Evolutionary conservation across 2,797 vertebrate genomes (phyloP).

Genomic region (Poecilia velifera): DNA sequence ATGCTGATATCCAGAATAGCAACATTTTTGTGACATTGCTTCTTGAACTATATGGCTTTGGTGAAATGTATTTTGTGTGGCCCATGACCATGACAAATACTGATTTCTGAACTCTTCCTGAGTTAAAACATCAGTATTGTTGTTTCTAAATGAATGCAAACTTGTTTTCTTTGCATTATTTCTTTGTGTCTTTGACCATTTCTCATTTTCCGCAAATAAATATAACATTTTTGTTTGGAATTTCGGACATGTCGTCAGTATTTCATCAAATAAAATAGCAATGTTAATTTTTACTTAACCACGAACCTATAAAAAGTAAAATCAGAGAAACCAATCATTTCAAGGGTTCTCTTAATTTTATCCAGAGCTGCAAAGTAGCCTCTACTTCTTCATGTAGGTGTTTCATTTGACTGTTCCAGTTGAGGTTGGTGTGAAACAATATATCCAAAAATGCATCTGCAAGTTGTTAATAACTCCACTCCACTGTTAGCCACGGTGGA

Average conservation of each 20-base stretch:
- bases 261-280: no score
- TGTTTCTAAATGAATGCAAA: no score
- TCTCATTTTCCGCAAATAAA: no score
- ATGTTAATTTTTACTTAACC: no score
- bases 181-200: no score
- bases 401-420: neutral
- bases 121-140: no score
- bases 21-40: neutral
- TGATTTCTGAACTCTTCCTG: no score
- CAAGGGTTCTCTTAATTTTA: neutral
- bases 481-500: neutral
- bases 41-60: neutral
- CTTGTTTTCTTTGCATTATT: no score
- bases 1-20: neutral
- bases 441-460: neutral
- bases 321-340: no score
- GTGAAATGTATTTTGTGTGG: neutral
- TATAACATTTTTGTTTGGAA: no score
- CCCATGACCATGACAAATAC: neutral
- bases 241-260: no score
- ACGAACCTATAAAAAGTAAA: no score
- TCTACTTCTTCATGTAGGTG: neutral
- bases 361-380: neutral
- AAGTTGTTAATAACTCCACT: neutral
- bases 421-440: neutral